A percentile compares a stretch with the other conserved stretches of the same genome.
Evolutionary conservation across 1,140 invertebrate species (phyloP).

Genomic region (Pogonognathellus flavescens): DNA sequence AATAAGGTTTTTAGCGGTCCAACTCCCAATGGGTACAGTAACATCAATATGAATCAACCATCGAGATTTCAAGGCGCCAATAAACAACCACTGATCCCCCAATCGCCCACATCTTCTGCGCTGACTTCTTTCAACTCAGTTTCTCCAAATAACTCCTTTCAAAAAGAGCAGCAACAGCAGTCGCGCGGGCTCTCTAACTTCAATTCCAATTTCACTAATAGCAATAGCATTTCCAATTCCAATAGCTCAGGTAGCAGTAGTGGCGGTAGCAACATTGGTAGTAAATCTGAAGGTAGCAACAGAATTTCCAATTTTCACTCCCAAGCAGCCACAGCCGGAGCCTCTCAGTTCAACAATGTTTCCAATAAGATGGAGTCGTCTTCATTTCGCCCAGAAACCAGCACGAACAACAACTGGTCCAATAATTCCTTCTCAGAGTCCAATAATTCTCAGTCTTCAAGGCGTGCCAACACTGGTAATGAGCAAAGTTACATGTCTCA

Average conservation of each 20-base stretch:
- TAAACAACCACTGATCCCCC: constrained; percentile 32
- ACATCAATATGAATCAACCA: constrained; percentile 3
- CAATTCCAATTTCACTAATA: neutral
- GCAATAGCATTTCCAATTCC: neutral
- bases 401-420: neutral
- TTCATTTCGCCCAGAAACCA: neutral
- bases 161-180: constrained; percentile 27
- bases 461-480: neutral
- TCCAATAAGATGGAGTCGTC: constrained; percentile 12
- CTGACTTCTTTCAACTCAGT: neutral
- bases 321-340: neutral
- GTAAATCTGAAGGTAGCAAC: neutral
- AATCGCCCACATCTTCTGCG: neutral
- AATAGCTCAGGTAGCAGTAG: neutral
- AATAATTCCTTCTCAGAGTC: neutral
- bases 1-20: constrained; percentile 25
- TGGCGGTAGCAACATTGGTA: neutral
- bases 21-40: neutral
- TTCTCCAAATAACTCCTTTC: neutral
- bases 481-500: neutral
- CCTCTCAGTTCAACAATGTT: neutral
- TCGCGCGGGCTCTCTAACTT: neutral
- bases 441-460: constrained; percentile 8
- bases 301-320: neutral
- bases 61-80: constrained; percentile 14